Evolutionary conservation across 2,797 vertebrate genomes (phyloP), one percentile per base, ranked within the genome.

Genomic region (Peromyscus aztecus): DNA sequence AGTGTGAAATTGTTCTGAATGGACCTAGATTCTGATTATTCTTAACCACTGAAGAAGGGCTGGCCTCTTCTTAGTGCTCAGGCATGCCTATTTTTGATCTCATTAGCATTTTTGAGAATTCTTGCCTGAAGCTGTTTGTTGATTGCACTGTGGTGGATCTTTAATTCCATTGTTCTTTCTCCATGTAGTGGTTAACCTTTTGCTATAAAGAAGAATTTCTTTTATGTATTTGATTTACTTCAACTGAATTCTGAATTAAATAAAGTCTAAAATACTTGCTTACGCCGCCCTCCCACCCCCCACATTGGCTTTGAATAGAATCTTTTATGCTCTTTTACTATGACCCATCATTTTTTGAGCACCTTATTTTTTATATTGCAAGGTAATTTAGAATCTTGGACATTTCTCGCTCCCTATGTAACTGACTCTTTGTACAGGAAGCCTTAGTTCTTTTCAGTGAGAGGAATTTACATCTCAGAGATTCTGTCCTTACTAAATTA

Each of bases 401-500:
- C 12, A 17, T 94, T 94, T 97, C 46, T 24, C 34, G 63, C 43
- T 76, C 43, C 37, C 61, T n/a, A 37, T 94, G 1, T 87, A 83
- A 61, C 61, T 78, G 67, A n/a, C 63, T 43, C 9, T 81, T 90
- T 96, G 34, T 96, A 17, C 4, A 88, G 31, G 55, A 46, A 75
- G 23, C 29, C 19, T 69, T 91, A 63, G 43, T 90, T 83, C 14
- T 71, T 90, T 67, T 83, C 31, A 73, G 23, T 84, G 31, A 67
- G 83, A 43, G 52, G 61, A 63, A 69, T 96, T 77, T 73, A 76
- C 63, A 23, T 84, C 86, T 31, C 23, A 93, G 63, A 80, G 67
- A 92, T 85, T 85, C 7, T 77, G 8, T 55, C 27, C 4, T 37
- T 96, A 11, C 90, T 43, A 84, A 94, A 73, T 92, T 94, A 34